Evolutionary conservation across 2,797 vertebrate genomes (phyloP), one percentile per base, ranked within the genome.

Genomic region (Botia almorhae): DNA sequence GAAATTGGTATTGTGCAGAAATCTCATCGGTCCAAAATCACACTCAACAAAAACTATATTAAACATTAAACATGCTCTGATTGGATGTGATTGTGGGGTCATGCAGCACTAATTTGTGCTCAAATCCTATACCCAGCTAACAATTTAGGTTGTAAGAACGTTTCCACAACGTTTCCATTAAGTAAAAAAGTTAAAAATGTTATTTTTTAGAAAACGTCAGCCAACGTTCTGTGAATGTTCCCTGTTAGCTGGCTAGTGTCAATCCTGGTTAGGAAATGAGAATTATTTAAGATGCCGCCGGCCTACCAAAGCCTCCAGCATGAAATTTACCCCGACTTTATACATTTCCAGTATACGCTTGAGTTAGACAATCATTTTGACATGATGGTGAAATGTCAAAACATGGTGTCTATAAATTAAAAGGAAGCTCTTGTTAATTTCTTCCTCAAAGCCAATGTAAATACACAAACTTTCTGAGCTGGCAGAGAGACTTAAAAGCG

Each of bases 361-460:
- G 0, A 1, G 58, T 7, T 21, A 13, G 39, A 56, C 29, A 43
- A 77, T 58, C 7, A 43, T 43, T 43, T 43, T 55, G 63, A 73
- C 63, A 56, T 60, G 74, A 63, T 51, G 69, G 55, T 60, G 51
- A 74, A 69, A 78, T 76, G 36, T 72, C 79, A 23, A 67, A 81
- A 69, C 51, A 80, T 39, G 55, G 16, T 63, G 14, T 74, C 46
- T 70, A 71, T 63, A 23, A 65, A 69, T 86, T 39, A 70, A 76
- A 78, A 36, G 21, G 48, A 46, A 73, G 81, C 71, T 69, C 19
- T 39, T 64, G 8, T 83, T 74, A 11, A 83, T 81, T 80, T 73
- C 74, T 58, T 84, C 55, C 70, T 78, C 69, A 72, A 74, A 73
- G 55, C 77, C 53, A 69, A 72, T 21, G 77, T 56, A 84, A 84